Conservation (phyloP, 2,797 vertebrate species). For the Catostomus latipinnis region DNA sequence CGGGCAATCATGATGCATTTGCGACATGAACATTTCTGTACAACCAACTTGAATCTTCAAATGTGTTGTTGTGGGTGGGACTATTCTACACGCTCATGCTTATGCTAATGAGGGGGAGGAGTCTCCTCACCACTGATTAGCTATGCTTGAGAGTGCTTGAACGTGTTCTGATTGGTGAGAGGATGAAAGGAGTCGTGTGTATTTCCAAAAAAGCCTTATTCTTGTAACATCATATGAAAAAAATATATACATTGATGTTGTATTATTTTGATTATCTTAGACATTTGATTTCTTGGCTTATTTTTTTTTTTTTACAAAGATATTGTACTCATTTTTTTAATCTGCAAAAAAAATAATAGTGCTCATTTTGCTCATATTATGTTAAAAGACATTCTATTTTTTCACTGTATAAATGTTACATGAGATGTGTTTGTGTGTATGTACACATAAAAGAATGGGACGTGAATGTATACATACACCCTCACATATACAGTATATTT, state of each 20-base stretch:
- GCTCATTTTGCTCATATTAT: slow-evolving; percentile 80
- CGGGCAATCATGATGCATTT: slow-evolving; percentile 55
- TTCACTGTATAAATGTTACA: slow-evolving; percentile 90
- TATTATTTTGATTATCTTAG: slow-evolving; percentile 73
- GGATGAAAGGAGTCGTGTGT: slow-evolving; percentile 77
- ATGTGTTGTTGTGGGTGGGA: slow-evolving; percentile 29
- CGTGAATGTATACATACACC: slow-evolving; percentile 49
- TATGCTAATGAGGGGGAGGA: slow-evolving; percentile 52
- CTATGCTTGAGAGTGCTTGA: slow-evolving; percentile 53
- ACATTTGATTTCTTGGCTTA: slow-evolving; percentile 65
- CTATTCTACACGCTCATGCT: slow-evolving; percentile 40
- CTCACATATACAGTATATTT: slow-evolving; percentile 79
- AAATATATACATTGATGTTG: slow-evolving; percentile 73
- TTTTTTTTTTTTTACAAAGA: slow-evolving; percentile 73
- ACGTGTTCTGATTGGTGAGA: slow-evolving; percentile 49
- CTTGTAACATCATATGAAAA: slow-evolving; percentile 75
- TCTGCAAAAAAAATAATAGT: slow-evolving; percentile 75
- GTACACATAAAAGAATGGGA: too few species aligned
- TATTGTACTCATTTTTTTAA: slow-evolving; percentile 79
- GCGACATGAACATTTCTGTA: slow-evolving; percentile 47
- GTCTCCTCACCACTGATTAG: slow-evolving; percentile 56
- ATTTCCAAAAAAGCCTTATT: slow-evolving; percentile 88
- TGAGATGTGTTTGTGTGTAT: slow-evolving; percentile 77
- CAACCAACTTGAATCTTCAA: slow-evolving; percentile 36
- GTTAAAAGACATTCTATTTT: slow-evolving; percentile 97